Evolutionary conservation across 2,888 invertebrate species (phyloP), one percentile per base, ranked within the genome.

Genomic region (Chironomus riparius): DNA sequence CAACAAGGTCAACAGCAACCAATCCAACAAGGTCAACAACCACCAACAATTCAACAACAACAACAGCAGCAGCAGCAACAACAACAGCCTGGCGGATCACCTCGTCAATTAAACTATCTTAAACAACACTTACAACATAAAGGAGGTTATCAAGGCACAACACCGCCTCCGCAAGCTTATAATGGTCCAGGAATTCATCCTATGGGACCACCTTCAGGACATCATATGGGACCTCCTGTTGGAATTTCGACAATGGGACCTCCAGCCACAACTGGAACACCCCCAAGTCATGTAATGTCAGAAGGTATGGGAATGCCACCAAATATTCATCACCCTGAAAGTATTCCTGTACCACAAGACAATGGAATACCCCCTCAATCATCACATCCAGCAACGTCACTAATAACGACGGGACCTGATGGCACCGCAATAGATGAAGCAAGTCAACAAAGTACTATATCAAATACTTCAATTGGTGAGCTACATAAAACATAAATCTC

Each of bases 401-500:
- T 95, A 79, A 92, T 94, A 80, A 94, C 94, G 78, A 94, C 95
- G 76, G 95, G 95, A 3, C 95, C 95, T 15, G 95, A 95, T 85
- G 95, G 95, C 77, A 89, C 93, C 78, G 91, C 92, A 68, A 88
- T 95, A 79, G 95, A 95, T 83, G 95, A 95, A 84, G 95, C 92
- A 80, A 94, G 94, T 80, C 95, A 95, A 83, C 95, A 95, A 85
- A 95, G 95, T 81, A 95, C 95, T 79, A 87, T 95, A 79, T 95
- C 94, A 77, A 95, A 95, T 85, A 94, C 95, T 77, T 96, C 96
- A 79, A 94, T 94, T 82, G 94, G 94, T 94, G 6, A 47, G 70
- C 13, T 56, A 18, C 56, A 15, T 56, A 10, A 56, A n/a, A 10
- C 10, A 10, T 15, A 56, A 13, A 6, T 4, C 65, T 56, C 28